A percentile compares a stretch with the other conserved stretches of the same genome.
phyloP scores from a whole-genome alignment of 2,797 vertebrate genomes.

The Oophaga sylvatica region DNA sequence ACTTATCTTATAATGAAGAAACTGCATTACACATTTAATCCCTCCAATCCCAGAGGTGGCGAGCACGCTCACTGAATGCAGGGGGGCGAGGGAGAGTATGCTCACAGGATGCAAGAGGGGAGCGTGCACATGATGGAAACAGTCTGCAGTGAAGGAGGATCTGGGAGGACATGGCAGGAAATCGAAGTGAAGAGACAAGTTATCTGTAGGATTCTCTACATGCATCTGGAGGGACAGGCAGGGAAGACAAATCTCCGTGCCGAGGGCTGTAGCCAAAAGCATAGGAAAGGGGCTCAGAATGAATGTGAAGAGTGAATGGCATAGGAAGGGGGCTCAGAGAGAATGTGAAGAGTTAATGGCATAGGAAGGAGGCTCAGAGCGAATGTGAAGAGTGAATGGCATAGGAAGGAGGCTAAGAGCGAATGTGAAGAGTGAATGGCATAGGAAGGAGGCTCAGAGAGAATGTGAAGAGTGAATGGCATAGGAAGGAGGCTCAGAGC shows the following conservation, averaged over 20 bases:
- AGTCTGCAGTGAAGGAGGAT: background rate
- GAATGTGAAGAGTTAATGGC: no score
- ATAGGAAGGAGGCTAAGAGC: no score
- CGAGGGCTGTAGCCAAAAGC: background rate
- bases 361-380: no score
- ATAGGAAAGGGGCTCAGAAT: no score
- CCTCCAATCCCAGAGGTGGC: background rate
- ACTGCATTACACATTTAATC: conserved; percentile 68
- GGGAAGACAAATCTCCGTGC: background rate
- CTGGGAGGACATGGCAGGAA: background rate
- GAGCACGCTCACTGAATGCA: background rate
- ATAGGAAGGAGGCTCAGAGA: no score
- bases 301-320: no score
- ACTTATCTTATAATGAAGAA: conserved; percentile 65
- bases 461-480: no score
- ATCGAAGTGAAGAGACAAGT: background rate
- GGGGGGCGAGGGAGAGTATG: background rate
- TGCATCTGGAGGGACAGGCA: background rate
- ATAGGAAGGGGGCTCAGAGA: no score
- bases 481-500: no score
- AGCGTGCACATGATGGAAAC: background rate
- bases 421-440: no score
- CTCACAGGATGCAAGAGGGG: background rate
- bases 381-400: no score
- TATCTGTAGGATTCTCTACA: background rate